Percentiles rank a stretch among this genome's conserved stretches.
Evolutionary conservation across 2,888 invertebrate genomes (phyloP).

Genomic region (Lampropteryx suffumata): DNA sequence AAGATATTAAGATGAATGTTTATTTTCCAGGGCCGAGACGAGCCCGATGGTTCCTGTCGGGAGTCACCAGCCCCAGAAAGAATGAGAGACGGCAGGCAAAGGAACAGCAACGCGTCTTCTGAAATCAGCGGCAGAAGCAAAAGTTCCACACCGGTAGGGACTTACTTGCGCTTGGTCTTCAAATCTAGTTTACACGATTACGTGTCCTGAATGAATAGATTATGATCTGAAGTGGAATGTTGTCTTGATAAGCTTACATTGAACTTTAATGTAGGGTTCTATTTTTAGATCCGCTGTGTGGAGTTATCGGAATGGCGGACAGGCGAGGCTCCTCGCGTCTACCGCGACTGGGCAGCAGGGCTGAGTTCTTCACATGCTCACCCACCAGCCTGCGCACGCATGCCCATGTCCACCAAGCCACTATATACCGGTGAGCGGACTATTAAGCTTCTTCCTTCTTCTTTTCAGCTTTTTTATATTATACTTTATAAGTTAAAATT

Average conservation of each 20-base stretch:
- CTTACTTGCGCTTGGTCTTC: neutral
- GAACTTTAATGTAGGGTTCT: neutral
- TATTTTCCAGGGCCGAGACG: constrained; percentile 80
- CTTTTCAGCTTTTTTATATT: too few species aligned
- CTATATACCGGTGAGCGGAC: constrained; percentile 47
- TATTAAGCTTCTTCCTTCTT: too few species aligned
- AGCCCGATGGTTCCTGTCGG: constrained; percentile 89
- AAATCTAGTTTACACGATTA: neutral
- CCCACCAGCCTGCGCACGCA: constrained; percentile 77
- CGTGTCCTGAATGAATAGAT: too few species aligned
- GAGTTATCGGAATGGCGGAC: constrained; percentile 74
- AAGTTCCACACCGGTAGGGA: constrained; percentile 70
- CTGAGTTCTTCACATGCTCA: constrained; percentile 66
- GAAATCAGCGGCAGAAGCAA: constrained; percentile 82
- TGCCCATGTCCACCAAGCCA: constrained; percentile 64
- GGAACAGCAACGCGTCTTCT: constrained; percentile 76
- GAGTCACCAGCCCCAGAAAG: constrained; percentile 74
- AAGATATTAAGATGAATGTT: too few species aligned
- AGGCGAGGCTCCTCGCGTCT: constrained; percentile 72
- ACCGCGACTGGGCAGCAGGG: constrained; percentile 80
- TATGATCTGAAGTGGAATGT: neutral
- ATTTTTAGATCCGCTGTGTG: constrained; percentile 41
- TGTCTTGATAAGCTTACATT: too few species aligned
- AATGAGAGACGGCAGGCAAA: constrained; percentile 52
- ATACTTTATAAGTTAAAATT: too few species aligned